These are phyloP conservation scores for Coccyzus lansbergi DNA, from an alignment of 2,797 vertebrate genomes.

Conservation along the genomic window DNA sequence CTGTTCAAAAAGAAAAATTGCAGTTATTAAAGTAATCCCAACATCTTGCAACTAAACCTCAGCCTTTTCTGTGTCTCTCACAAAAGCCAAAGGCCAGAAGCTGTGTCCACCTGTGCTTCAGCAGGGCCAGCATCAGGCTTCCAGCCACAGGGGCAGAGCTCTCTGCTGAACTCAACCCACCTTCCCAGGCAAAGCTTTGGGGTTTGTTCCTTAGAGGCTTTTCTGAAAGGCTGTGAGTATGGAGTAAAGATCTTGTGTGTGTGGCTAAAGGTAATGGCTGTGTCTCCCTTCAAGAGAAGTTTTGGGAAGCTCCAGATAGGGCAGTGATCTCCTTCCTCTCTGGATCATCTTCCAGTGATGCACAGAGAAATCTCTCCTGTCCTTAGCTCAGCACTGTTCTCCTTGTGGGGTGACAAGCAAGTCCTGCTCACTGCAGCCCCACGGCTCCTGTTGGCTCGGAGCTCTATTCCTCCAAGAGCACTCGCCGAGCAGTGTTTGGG, in stretches of 20 bases:
- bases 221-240: not conserved
- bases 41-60: not conserved
- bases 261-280: accelerated
- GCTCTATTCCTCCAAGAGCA: not conserved
- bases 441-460: not conserved
- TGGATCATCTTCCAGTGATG: not conserved
- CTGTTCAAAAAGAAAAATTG: constrained; percentile 1
- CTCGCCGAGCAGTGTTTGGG: not conserved
- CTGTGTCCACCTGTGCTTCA: accelerated
- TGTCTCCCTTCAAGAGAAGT: accelerated
- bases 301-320: not conserved
- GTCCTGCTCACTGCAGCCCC: accelerated
- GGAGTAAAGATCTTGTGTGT: not conserved
- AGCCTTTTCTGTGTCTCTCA: not conserved
- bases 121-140: not conserved
- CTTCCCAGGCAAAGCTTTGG: not conserved
- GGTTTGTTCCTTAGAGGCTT: not conserved
- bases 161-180: not conserved
- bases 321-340: not conserved
- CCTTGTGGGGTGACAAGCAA: accelerated
- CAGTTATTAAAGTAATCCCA: not conserved
- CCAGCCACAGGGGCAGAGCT: accelerated
- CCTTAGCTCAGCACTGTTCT: accelerated
- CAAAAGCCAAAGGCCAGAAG: not conserved
- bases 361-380: not conserved